A percentile compares a stretch with the other conserved stretches of the same genome.
Evolutionary conservation across 2,113 vertebrate genomes (phyloP).

Genomic region (Daphoenositta chrysoptera): DNA sequence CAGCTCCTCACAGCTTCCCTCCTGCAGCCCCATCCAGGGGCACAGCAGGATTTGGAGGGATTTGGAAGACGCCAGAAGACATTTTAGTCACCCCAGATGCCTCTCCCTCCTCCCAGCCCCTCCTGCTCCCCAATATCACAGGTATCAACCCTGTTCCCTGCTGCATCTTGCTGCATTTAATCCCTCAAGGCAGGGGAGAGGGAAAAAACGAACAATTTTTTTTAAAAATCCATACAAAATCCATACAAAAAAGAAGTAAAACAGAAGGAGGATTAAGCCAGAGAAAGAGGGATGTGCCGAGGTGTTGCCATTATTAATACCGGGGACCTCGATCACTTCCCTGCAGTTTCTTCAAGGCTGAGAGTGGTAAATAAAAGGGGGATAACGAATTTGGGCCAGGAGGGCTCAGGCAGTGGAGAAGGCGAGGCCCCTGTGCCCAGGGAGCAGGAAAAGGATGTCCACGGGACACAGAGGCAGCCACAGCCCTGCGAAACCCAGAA

Average conservation of each 20-base stretch:
- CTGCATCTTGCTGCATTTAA: neutral
- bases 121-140: neutral
- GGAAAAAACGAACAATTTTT: neutral
- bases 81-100: neutral
- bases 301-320: rapidly evolving
- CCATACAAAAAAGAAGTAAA: neutral
- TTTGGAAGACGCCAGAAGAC: neutral
- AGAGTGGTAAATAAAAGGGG: neutral
- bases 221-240: neutral
- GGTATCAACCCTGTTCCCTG: neutral
- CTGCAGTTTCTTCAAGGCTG: neutral
- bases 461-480: neutral
- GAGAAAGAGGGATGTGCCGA: neutral
- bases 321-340: neutral
- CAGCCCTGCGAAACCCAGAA: neutral
- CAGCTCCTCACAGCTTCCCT: neutral
- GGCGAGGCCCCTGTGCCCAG: rapidly evolving
- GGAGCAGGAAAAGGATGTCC: rapidly evolving
- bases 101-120: neutral
- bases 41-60: neutral
- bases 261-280: neutral
- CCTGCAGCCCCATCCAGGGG: neutral
- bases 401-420: neutral
- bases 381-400: neutral
- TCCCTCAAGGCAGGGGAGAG: neutral